A percentile compares a stretch with the other conserved stretches of the same genome.
Conservation (phyloP, 2,888 invertebrate species). For the Noctua comes region DNA sequence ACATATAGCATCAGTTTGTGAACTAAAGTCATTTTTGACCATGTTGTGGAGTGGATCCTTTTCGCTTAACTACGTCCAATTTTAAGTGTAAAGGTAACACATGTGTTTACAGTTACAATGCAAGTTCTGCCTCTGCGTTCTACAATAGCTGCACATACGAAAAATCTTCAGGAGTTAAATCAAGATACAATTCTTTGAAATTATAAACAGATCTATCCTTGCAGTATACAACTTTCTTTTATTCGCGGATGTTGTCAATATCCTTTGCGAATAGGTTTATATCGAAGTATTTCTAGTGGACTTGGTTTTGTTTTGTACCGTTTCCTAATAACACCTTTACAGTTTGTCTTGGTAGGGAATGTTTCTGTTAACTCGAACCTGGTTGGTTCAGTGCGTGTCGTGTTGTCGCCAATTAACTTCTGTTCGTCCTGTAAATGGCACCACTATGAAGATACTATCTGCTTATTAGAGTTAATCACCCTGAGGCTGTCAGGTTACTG, state of each 20-base stretch:
- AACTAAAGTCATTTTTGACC: too few relatives aligned
- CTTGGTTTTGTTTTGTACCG: too few relatives aligned
- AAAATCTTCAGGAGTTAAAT: background rate
- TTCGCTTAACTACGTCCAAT: too few relatives aligned
- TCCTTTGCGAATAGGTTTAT: background rate
- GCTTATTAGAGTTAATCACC: constrained; percentile 39
- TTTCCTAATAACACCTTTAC: background rate
- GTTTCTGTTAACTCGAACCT: background rate
- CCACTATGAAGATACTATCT: constrained; percentile 19
- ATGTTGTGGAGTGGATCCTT: too few relatives aligned
- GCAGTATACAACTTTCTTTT: background rate
- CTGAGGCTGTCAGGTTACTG: constrained; percentile 16
- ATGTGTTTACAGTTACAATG: background rate
- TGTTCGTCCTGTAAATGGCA: constrained; percentile 33
- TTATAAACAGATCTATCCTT: background rate
- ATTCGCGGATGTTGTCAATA: constrained; percentile 11
- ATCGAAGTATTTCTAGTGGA: background rate
- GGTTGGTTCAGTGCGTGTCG: background rate
- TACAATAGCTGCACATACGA: background rate
- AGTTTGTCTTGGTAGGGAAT: background rate
- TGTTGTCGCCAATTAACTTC: constrained; percentile 28
- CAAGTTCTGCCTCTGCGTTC: background rate
- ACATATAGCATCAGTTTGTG: too few relatives aligned
- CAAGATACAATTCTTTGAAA: background rate
- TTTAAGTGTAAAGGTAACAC: background rate